These are phyloP conservation scores for Dinoponera quadriceps DNA, from an alignment of 1,140 invertebrate species.

Conservation along the genomic window DNA sequence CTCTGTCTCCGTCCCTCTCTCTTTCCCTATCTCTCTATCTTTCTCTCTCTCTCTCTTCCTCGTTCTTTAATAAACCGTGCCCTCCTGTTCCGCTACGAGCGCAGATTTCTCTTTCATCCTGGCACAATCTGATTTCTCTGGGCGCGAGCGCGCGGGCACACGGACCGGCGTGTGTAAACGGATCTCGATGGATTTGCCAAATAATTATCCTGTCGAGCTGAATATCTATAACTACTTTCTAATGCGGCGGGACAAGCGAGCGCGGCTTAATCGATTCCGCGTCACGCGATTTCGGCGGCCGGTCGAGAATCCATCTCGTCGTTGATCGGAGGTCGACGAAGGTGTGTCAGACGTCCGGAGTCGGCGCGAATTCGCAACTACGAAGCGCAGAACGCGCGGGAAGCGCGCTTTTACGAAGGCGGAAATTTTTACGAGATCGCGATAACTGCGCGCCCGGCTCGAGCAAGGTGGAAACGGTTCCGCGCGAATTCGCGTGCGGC, in stretches of 20 bases:
- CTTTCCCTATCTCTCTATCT: neutral
- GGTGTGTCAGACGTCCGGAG: too few species aligned
- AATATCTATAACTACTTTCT: neutral
- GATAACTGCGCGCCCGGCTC: slow-evolving; percentile 3
- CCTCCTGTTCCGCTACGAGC: slow-evolving; percentile 36
- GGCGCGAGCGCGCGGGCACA: too few species aligned
- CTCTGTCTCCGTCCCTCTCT: neutral
- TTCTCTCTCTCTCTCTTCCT: slow-evolving; percentile 48
- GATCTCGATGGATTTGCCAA: slow-evolving; percentile 28
- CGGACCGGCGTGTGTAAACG: neutral
- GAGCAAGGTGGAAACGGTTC: neutral
- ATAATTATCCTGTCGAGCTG: neutral
- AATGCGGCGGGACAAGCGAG: neutral
- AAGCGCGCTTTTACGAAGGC: neutral
- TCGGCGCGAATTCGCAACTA: too few species aligned
- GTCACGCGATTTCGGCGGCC: neutral
- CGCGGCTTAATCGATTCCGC: neutral
- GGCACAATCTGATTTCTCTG: slow-evolving; percentile 70
- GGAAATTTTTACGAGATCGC: slow-evolving; percentile 29
- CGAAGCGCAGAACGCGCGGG: neutral
- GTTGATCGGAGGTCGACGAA: too few species aligned
- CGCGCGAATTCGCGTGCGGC: slow-evolving; percentile 18
- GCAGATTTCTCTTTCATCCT: slow-evolving; percentile 73
- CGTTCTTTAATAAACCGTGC: slow-evolving; percentile 66
- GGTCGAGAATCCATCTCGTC: neutral